Percentiles rank a stretch among this genome's conserved stretches.
Conservation (phyloP, 1,140 invertebrate species). For the Aphelinus atriplicis region DNA sequence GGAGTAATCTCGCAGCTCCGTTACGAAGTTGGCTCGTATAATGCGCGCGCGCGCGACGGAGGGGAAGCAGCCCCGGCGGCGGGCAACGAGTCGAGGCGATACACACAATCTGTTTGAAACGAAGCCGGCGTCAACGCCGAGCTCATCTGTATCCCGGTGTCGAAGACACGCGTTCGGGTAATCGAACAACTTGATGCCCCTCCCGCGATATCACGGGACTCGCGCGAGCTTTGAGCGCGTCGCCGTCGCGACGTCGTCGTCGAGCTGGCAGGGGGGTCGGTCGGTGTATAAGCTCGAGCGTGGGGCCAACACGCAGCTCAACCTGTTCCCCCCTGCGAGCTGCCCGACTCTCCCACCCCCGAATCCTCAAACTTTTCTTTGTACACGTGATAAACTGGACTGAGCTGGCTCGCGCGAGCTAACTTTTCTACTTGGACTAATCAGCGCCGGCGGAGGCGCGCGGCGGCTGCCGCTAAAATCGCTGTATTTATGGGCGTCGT, state of each 20-base stretch:
- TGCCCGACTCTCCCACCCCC: too few species aligned
- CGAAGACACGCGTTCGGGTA: conserved; percentile 29
- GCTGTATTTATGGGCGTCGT: conserved; percentile 5
- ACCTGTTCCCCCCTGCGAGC: background rate
- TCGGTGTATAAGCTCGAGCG: background rate
- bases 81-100: too few species aligned
- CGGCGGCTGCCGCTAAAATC: conserved; percentile 15
- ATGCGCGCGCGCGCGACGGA: too few species aligned
- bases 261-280: too few species aligned
- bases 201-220: conserved; percentile 1
- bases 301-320: conserved; percentile 26
- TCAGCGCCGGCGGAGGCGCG: background rate
- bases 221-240: conserved; percentile 23
- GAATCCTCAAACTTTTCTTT: too few species aligned
- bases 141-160: conserved; percentile 8
- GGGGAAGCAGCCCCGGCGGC: too few species aligned
- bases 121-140: background rate
- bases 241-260: too few species aligned
- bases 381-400: too few species aligned
- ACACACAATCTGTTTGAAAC: too few species aligned
- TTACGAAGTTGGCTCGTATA: too few species aligned
- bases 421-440: conserved; percentile 11
- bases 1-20: too few species aligned
- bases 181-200: conserved; percentile 35
- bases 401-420: background rate